Base-by-base conservation (phyloP, 2,888 invertebrate genomes). In the Cephus spinipes region DNA sequence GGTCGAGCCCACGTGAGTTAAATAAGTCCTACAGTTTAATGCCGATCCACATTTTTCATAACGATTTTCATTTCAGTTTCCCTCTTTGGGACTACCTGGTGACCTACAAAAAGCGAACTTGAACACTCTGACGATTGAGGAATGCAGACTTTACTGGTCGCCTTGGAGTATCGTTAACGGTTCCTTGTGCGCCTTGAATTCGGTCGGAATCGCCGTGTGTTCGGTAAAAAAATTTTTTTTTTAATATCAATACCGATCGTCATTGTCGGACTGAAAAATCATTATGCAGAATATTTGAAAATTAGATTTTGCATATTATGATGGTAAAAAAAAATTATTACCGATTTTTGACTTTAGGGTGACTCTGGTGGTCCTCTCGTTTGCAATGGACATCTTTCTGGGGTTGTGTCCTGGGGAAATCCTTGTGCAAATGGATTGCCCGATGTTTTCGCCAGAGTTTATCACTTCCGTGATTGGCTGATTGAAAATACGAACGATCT, bases 331-430 rank as follows among this genome's bases (percentile, higher is more conserved):
- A 55, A 23, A 40, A 55, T 55, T 9, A 15, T 23, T 55, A 55
- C 15, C 23, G 4, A 74, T 34, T 75, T 23, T 33, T 69, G 15
- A 34, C 32, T 77, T 30, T 34, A 77, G 77, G 77, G 77, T n/a
- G 77, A 77, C 40, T 77, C 77, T 12, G 77, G 77, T 11, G 74
- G 77, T 69, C 77, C 77, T n/a, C 77, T 77, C 34, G 74, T 69
- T 15, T 77, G 77, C 74, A 69, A 74, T 15, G 77, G 77, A 6
- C 73, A 77, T 40, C 74, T 77, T 35, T 69, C 77, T 23, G 77
- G 77, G 23, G 74, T 77, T 6, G 77, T 74, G 15, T 77, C 77
- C 3, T 77, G 77, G 77, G 77, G 35, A 35, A 74, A 36, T 30
- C 69, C 36, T 6, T 77, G 77, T 68, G 77, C 74, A 1, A 77